Evolutionary conservation across 2,888 invertebrate species (phyloP).

Genomic region (Catocala sponsa): DNA sequence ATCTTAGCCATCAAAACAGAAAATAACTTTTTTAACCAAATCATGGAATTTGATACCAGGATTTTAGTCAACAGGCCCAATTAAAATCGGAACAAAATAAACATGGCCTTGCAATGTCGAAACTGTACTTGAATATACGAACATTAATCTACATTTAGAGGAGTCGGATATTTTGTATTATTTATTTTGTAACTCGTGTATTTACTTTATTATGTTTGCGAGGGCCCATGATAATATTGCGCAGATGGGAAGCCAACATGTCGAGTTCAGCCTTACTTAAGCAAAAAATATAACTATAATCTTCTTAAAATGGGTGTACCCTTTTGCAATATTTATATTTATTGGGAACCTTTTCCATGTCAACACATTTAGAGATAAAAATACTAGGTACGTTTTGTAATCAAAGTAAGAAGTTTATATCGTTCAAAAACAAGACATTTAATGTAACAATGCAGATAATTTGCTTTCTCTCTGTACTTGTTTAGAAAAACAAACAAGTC

Average conservation of each 20-base stretch:
- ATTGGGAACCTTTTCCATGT: conserved; percentile 8
- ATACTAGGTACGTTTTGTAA: too few species aligned
- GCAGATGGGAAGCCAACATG: conserved; percentile 28
- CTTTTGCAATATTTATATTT: conserved; percentile 26
- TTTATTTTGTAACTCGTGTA: conserved; percentile 31
- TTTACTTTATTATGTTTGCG: conserved; percentile 50
- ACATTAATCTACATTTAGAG: conserved; percentile 65
- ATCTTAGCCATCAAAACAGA: too few species aligned
- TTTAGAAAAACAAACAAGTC: conserved; percentile 29
- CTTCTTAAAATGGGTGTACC: conserved; percentile 17
- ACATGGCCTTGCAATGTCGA: conserved; percentile 51
- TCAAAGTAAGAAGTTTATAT: not conserved
- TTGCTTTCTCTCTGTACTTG: conserved; percentile 10
- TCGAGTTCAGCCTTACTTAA: conserved; percentile 30
- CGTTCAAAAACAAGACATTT: not conserved
- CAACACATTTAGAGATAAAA: too few species aligned
- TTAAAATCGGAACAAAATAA: conserved; percentile 64
- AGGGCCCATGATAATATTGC: conserved; percentile 40
- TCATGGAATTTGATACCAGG: conserved; percentile 12
- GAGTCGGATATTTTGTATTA: conserved; percentile 27
- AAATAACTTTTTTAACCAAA: not conserved
- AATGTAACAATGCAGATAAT: conserved; percentile 17
- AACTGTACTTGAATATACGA: conserved; percentile 44
- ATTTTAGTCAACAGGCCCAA: conserved; percentile 57
- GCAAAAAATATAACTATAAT: conserved; percentile 38